Conservation (phyloP, 2,113 vertebrate genomes). For the Muntiacus muntjak region DNA sequence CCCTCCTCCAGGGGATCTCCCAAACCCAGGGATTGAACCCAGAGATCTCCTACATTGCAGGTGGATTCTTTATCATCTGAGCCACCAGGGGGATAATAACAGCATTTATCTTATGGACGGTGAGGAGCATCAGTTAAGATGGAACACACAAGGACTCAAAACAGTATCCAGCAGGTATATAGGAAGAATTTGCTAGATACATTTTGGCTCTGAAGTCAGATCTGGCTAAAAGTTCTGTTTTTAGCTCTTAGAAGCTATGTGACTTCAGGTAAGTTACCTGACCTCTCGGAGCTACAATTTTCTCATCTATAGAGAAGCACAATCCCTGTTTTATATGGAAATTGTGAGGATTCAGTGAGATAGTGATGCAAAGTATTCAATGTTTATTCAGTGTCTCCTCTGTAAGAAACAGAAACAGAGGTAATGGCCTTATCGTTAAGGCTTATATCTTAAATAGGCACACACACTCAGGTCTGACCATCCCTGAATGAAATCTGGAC, state of each 20-base stretch:
- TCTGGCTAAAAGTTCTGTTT: neutral
- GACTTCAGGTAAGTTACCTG: neutral
- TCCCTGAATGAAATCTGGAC: neutral
- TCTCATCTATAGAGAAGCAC: neutral
- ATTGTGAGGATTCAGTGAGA: neutral
- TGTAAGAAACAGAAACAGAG: neutral
- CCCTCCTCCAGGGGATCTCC: neutral
- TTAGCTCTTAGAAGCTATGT: neutral
- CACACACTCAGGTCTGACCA: neutral
- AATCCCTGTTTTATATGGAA: neutral
- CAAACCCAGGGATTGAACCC: neutral
- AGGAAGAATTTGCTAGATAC: neutral
- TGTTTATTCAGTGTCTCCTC: neutral
- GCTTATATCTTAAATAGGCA: neutral
- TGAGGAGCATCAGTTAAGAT: neutral
- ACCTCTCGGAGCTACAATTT: neutral
- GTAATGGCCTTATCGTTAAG: neutral
- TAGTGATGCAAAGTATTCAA: neutral
- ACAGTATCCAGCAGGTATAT: neutral
- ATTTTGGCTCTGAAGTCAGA: neutral
- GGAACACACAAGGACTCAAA: neutral
- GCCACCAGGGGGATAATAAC: neutral
- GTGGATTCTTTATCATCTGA: neutral
- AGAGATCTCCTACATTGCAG: neutral
- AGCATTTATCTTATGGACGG: neutral